Evolutionary conservation across 2,888 invertebrate species (phyloP).

Genomic region (Dorcus hopei): DNA sequence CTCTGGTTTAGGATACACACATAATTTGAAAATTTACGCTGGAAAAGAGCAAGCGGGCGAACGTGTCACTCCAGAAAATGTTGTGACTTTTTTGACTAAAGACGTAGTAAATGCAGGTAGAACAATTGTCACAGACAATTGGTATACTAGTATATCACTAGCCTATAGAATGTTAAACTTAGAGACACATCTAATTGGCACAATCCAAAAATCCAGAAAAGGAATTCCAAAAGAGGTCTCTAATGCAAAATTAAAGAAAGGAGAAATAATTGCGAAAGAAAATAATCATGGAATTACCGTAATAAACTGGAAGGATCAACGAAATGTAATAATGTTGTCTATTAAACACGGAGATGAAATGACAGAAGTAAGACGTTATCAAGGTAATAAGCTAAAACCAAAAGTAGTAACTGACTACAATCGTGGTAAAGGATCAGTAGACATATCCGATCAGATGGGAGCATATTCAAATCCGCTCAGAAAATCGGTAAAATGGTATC

Average conservation of each 20-base stretch:
- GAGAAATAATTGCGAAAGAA: slow-evolving; percentile 2
- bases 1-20: slow-evolving; percentile 7
- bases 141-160: slow-evolving; percentile 17
- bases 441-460: too few species aligned
- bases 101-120: too few species aligned
- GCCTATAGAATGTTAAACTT: background rate
- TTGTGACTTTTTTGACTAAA: too few species aligned
- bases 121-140: too few species aligned
- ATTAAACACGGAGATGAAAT: too few species aligned
- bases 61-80: too few species aligned
- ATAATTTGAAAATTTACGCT: background rate
- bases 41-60: background rate
- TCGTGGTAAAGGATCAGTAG: too few species aligned
- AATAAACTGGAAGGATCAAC: background rate
- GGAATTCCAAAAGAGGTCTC: background rate
- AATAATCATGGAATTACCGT: background rate
- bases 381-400: too few species aligned
- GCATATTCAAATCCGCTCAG: too few species aligned
- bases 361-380: too few species aligned
- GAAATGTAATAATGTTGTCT: background rate
- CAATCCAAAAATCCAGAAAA: background rate
- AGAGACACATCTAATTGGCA: background rate
- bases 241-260: background rate
- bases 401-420: too few species aligned
- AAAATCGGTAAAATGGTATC: too few species aligned